A percentile compares a stretch with the other conserved stretches of the same genome.
Conservation (phyloP, 2,113 vertebrate genomes). For the Passer domesticus region DNA sequence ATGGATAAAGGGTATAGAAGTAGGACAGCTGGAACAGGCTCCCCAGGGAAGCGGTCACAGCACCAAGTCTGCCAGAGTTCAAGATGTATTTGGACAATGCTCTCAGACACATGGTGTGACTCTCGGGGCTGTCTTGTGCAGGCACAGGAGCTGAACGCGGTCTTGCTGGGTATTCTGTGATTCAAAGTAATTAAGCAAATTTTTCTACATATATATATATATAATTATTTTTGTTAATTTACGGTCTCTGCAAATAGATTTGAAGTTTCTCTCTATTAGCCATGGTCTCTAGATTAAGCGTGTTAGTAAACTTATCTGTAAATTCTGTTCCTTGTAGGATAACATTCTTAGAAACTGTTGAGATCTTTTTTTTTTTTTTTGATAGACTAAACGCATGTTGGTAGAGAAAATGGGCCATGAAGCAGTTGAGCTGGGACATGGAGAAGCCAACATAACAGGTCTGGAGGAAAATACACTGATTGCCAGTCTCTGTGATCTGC, state of each 20-base stretch:
- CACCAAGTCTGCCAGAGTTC: not conserved
- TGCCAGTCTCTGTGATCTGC: slow-evolving; percentile 92
- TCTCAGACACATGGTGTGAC: not conserved
- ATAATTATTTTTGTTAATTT: not conserved
- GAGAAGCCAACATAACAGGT: slow-evolving; percentile 92
- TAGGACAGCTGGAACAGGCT: not conserved
- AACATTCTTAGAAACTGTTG: not conserved
- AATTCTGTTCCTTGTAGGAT: not conserved
- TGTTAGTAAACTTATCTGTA: not conserved
- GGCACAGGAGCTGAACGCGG: not conserved
- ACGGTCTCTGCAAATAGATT: not conserved
- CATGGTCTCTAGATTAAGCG: not conserved
- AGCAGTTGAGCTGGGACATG: slow-evolving; percentile 91
- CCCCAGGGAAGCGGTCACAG: not conserved
- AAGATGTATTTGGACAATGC: not conserved
- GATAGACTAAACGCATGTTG: slow-evolving; percentile 94
- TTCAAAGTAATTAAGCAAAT: not conserved
- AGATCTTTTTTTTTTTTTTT: not conserved
- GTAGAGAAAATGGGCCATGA: slow-evolving; percentile 98
- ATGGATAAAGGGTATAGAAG: not conserved
- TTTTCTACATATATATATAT: not conserved
- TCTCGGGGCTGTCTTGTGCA: not conserved
- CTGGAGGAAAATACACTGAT: slow-evolving; percentile 95
- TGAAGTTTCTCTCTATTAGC: not conserved
- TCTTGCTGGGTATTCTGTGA: not conserved